Evolutionary conservation across 2,888 invertebrate species (phyloP).

Genomic region (Leptinotarsa rubiginosa): DNA sequence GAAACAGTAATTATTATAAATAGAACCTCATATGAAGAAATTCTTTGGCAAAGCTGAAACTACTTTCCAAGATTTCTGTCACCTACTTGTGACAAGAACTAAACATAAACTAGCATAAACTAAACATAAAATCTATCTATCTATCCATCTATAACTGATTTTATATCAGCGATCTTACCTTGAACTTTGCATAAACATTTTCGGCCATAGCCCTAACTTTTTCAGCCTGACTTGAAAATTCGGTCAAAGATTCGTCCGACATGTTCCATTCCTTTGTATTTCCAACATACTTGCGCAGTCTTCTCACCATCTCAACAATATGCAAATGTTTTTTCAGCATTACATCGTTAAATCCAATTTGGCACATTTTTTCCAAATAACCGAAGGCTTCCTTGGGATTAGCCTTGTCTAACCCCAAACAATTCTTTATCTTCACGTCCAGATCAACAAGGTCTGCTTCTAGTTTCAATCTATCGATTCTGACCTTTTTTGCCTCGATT

Average conservation of each 20-base stretch:
- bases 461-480: conserved; percentile 73
- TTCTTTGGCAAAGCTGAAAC: too few species aligned
- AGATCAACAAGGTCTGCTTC: conserved; percentile 76
- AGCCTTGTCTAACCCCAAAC: conserved; percentile 69
- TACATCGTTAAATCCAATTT: conserved; percentile 74
- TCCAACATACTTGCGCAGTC: conserved; percentile 82
- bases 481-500: conserved; percentile 70
- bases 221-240: conserved; percentile 77
- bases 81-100: too few species aligned
- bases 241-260: conserved; percentile 70
- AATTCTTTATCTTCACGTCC: conserved; percentile 76
- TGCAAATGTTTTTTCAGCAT: conserved; percentile 87
- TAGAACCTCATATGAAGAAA: too few species aligned
- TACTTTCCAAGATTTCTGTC: too few species aligned
- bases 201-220: conserved; percentile 79
- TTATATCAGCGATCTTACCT: conserved; percentile 60
- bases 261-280: conserved; percentile 82
- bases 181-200: conserved; percentile 71
- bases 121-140: too few species aligned
- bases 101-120: too few species aligned
- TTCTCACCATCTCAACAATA: conserved; percentile 80
- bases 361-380: conserved; percentile 72
- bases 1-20: conserved; percentile 28
- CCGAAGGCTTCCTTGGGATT: conserved; percentile 80
- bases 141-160: too few species aligned